These are phyloP conservation scores for Percopsis omiscomaycus DNA, from an alignment of 2,797 vertebrate genomes.

Conservation along the genomic window DNA sequence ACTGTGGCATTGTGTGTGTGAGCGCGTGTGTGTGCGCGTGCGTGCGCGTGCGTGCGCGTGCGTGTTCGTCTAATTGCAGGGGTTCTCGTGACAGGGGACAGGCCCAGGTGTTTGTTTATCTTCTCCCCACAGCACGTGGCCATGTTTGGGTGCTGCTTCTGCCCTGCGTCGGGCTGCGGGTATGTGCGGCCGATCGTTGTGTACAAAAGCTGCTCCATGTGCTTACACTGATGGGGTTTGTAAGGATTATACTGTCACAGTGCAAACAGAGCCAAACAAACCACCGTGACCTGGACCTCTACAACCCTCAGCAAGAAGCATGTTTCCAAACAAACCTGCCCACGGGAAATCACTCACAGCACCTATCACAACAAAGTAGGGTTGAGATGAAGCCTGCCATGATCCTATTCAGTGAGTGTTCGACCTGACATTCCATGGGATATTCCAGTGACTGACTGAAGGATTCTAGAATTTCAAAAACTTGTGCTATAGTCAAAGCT, in stretches of 20 bases:
- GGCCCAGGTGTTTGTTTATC: conserved; percentile 68
- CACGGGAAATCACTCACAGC: neutral
- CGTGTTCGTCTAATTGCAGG: conserved; percentile 43
- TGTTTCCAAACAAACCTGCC: conserved; percentile 32
- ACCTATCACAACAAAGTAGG: neutral
- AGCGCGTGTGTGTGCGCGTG: conserved; percentile 11
- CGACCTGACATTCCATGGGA: neutral
- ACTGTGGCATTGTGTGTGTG: conserved; percentile 30
- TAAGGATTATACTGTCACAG: conserved; percentile 51
- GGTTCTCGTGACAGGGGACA: conserved; percentile 54
- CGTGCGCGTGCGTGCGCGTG: conserved; percentile 17
- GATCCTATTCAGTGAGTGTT: neutral
- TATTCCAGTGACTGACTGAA: too few species aligned
- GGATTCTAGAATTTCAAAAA: too few species aligned
- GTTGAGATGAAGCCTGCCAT: neutral
- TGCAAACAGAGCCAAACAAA: conserved; percentile 57
- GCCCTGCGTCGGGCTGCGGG: conserved; percentile 25
- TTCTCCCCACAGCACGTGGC: conserved; percentile 64
- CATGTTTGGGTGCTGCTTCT: conserved; percentile 41
- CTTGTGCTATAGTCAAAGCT: too few species aligned
- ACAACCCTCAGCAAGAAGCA: conserved; percentile 11
- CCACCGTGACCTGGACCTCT: conserved; percentile 27
- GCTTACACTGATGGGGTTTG: conserved; percentile 56
- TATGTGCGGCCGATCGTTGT: conserved; percentile 48
- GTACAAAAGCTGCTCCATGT: conserved; percentile 56